A percentile compares a stretch with the other conserved stretches of the same genome.
Conservation (phyloP, 2,113 vertebrate species). For the Misgurnus mizolepis region DNA sequence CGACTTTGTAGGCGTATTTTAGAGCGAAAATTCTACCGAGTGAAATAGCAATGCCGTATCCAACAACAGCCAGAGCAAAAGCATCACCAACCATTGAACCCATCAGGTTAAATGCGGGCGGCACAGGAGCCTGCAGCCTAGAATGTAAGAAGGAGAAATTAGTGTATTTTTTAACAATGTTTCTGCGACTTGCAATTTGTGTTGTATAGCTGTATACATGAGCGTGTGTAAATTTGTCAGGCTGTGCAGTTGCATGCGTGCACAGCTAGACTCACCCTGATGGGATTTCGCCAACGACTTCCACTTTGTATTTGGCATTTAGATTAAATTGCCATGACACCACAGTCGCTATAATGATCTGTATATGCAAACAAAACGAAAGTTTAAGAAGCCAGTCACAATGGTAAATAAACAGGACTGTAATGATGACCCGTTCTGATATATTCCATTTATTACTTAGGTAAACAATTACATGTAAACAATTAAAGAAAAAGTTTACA, state of each 20-base stretch:
- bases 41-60: slow-evolving; percentile 92
- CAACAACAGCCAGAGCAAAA: slow-evolving; percentile 89
- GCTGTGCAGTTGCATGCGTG: background rate
- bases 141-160: slow-evolving; percentile 10
- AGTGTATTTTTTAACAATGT: background rate
- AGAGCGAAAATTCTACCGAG: slow-evolving; percentile 92
- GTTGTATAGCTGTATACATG: background rate
- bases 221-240: background rate
- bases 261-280: slow-evolving; percentile 77
- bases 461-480: background rate
- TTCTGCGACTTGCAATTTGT: background rate
- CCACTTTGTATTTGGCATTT: slow-evolving; percentile 70
- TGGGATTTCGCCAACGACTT: slow-evolving; percentile 86
- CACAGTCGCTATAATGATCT: slow-evolving; percentile 86
- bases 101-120: slow-evolving; percentile 73
- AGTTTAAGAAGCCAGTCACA: background rate
- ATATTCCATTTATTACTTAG: no score
- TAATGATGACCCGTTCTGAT: no score
- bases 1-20: slow-evolving; percentile 92
- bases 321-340: slow-evolving; percentile 82
- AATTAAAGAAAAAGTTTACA: no score
- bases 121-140: slow-evolving; percentile 80
- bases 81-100: slow-evolving; percentile 81
- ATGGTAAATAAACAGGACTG: no score
- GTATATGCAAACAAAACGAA: slow-evolving; percentile 11